A percentile compares a stretch with the other conserved stretches of the same genome.
These are phyloP conservation scores for Chaetodon auriga DNA, from an alignment of 2,113 vertebrate genomes.

Conservation along the genomic window DNA sequence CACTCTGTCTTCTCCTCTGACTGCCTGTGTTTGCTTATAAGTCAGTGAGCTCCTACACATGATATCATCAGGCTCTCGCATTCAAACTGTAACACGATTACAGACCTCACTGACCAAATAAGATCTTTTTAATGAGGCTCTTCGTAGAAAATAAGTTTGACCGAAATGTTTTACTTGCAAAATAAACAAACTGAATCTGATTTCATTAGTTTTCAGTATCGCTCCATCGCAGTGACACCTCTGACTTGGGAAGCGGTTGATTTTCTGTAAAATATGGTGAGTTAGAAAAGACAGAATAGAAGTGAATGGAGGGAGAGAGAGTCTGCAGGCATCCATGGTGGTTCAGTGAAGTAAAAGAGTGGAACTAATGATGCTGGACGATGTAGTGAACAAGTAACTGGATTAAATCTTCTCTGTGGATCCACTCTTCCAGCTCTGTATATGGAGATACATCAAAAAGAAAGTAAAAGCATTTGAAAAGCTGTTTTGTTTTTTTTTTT, in stretches of 20 bases:
- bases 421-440: background rate
- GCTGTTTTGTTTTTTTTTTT: conserved; percentile 6
- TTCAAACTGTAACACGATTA: conserved; percentile 54
- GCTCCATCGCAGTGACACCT: background rate
- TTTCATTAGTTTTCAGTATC: conserved; percentile 7
- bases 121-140: conserved; percentile 56
- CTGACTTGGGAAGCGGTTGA: background rate
- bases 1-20: conserved; percentile 17
- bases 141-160: conserved; percentile 20
- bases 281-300: background rate
- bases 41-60: conserved; percentile 17
- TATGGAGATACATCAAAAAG: background rate
- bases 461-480: conserved; percentile 24
- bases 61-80: conserved; percentile 20
- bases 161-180: conserved; percentile 9
- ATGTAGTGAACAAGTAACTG: conserved; percentile 31
- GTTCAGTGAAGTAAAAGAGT: conserved; percentile 17
- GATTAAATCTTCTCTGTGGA: conserved; percentile 12
- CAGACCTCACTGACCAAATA: conserved; percentile 51
- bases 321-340: background rate
- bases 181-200: background rate
- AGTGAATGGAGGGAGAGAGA: background rate
- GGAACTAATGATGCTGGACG: conserved; percentile 39
- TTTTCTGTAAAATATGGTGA: background rate
- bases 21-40: conserved; percentile 27